A percentile compares a stretch with the other conserved stretches of the same genome.
phyloP scores from a whole-genome alignment of 2,797 vertebrate species.

The Rhynchotus rufescens region DNA sequence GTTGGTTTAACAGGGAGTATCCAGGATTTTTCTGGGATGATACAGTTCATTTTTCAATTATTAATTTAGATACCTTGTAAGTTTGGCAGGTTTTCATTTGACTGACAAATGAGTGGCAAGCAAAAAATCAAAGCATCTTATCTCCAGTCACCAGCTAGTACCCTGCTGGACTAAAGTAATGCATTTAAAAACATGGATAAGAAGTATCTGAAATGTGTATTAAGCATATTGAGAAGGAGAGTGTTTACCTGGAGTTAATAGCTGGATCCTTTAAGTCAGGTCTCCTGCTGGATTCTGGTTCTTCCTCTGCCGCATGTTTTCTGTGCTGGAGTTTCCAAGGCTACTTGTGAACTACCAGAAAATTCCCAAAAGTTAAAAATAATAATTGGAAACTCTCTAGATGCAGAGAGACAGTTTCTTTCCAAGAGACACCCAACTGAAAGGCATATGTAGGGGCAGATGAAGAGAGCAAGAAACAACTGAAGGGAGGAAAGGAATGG shows the following conservation, averaged over 20 bases:
- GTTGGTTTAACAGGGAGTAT: neutral
- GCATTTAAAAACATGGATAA: neutral
- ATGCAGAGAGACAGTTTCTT: neutral
- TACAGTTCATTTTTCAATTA: slow-evolving; percentile 39
- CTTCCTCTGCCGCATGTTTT: neutral
- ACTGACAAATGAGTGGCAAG: slow-evolving; percentile 29
- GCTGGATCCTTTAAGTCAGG: neutral
- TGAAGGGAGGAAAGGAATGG: neutral
- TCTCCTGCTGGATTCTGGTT: neutral
- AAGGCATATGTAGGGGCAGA: neutral
- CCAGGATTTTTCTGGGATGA: neutral
- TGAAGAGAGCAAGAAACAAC: neutral
- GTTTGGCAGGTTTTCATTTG: slow-evolving; percentile 17
- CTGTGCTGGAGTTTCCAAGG: neutral
- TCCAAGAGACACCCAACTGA: neutral
- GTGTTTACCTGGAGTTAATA: neutral
- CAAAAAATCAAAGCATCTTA: slow-evolving; percentile 38
- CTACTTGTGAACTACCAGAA: neutral
- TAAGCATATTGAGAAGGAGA: slow-evolving; percentile 16
- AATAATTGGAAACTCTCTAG: neutral
- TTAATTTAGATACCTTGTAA: neutral
- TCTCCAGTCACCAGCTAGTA: slow-evolving; percentile 38
- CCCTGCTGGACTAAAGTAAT: slow-evolving; percentile 29
- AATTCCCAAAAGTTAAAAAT: neutral
- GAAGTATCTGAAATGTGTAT: slow-evolving; percentile 25